phyloP scores from a whole-genome alignment of 2,797 vertebrate species.

The Setipinna tenuifilis region DNA sequence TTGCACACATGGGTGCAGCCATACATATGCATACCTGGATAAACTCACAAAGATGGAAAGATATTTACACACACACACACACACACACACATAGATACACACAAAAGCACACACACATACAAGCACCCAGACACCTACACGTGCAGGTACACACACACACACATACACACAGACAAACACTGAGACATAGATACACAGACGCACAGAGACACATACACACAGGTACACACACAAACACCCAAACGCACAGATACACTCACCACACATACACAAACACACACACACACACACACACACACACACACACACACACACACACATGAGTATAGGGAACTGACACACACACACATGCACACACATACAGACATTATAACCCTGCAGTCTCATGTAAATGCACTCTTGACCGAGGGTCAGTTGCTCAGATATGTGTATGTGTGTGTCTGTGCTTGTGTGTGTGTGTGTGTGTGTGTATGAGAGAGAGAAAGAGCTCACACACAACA shows the following conservation, averaged over 20 bases:
- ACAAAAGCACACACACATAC: background rate
- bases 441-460: no score
- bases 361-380: background rate
- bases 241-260: conserved; percentile 10
- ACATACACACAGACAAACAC: background rate
- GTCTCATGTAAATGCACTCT: conserved; percentile 5
- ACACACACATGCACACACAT: background rate
- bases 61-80: conserved; percentile 26
- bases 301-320: no score
- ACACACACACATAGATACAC: conserved; percentile 37
- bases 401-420: background rate
- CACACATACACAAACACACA: conserved; percentile 63
- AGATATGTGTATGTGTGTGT: background rate
- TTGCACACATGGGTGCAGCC: conserved; percentile 20
- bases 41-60: conserved; percentile 24
- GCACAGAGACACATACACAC: no score
- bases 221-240: no score
- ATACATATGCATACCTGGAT: conserved; percentile 28
- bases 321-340: background rate
- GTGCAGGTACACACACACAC: background rate
- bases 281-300: conserved; percentile 36
- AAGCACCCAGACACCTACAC: background rate
- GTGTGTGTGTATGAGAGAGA: background rate
- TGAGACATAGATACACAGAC: no score
- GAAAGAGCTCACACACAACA: background rate